Evolutionary conservation across 2,888 invertebrate genomes (phyloP).

Genomic region (Drosophila imparisetae): DNA sequence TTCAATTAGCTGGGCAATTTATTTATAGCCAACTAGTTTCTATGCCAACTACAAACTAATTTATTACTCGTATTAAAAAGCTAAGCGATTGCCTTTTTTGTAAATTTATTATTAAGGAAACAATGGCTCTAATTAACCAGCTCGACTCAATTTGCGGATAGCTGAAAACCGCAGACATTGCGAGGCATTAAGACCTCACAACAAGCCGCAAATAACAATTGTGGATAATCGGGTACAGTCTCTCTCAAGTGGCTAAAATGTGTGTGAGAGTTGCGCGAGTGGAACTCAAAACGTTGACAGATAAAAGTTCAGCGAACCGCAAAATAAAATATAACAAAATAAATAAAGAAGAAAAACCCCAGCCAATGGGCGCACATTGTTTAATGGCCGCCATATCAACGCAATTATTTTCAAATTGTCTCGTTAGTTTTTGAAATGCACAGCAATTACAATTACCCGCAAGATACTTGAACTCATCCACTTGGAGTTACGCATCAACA

Average conservation of each 20-base stretch:
- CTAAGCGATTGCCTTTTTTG: not conserved
- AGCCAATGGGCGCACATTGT: slow-evolving; percentile 64
- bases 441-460: slow-evolving; percentile 74
- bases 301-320: slow-evolving; percentile 79
- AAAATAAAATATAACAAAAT: slow-evolving; percentile 36
- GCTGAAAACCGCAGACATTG: slow-evolving; percentile 44
- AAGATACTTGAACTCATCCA: slow-evolving; percentile 53
- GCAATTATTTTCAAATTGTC: slow-evolving; percentile 80
- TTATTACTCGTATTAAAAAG: not conserved
- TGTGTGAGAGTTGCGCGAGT: slow-evolving; percentile 28
- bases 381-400: slow-evolving; percentile 70
- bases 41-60: not conserved
- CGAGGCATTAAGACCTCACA: slow-evolving; percentile 52
- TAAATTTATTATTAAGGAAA: slow-evolving; percentile 18
- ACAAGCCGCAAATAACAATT: slow-evolving; percentile 5
- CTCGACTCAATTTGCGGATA: slow-evolving; percentile 18
- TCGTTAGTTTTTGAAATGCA: slow-evolving; percentile 70
- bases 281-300: slow-evolving; percentile 60
- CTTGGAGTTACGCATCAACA: slow-evolving; percentile 70
- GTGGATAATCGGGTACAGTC: slow-evolving; percentile 28
- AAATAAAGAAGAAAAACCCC: slow-evolving; percentile 10
- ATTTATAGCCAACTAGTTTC: not conserved
- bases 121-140: slow-evolving; percentile 61
- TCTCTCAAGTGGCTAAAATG: slow-evolving; percentile 26
- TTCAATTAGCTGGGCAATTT: not conserved